phyloP scores from a whole-genome alignment of 2,888 invertebrate species.

The Synanthedon tipuliformis region DNA sequence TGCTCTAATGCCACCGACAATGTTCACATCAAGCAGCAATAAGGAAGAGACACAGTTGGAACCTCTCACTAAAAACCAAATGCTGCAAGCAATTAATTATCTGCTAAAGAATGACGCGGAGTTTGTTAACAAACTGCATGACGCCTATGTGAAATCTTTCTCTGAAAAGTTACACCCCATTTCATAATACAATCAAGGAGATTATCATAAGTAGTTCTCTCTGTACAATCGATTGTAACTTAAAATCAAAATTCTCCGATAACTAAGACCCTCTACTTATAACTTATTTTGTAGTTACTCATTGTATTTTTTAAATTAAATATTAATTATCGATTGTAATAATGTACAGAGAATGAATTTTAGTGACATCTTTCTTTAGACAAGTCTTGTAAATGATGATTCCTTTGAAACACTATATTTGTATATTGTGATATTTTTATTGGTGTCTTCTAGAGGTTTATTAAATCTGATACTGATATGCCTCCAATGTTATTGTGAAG shows the following conservation, averaged over 20 bases:
- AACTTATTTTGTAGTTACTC: conserved; percentile 41
- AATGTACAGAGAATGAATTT: conserved; percentile 59
- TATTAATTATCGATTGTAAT: conserved; percentile 59
- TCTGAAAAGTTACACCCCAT: conserved; percentile 72
- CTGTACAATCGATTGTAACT: conserved; percentile 59
- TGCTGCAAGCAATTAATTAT: conserved; percentile 89
- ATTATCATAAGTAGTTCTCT: conserved; percentile 31
- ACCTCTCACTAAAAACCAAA: conserved; percentile 87
- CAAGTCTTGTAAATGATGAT: conserved; percentile 26
- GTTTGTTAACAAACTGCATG: conserved; percentile 89
- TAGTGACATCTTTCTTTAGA: conserved; percentile 35
- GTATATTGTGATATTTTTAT: conserved; percentile 60
- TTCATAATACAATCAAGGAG: conserved; percentile 49
- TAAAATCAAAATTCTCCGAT: conserved; percentile 57
- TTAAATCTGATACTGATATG: conserved; percentile 15
- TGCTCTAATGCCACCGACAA: conserved; percentile 86
- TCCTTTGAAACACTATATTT: conserved; percentile 44
- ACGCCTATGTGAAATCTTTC: conserved; percentile 91
- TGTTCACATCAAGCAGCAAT: conserved; percentile 78
- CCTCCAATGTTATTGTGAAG: conserved; percentile 5
- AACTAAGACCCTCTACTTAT: conserved; percentile 42
- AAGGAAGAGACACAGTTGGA: conserved; percentile 62
- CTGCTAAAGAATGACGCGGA: conserved; percentile 88
- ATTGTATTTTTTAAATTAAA: conserved; percentile 60
- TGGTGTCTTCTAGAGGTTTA: conserved; percentile 9